Base-by-base conservation (phyloP, 2,797 vertebrate species). In the Taenioides sp. region DNA sequence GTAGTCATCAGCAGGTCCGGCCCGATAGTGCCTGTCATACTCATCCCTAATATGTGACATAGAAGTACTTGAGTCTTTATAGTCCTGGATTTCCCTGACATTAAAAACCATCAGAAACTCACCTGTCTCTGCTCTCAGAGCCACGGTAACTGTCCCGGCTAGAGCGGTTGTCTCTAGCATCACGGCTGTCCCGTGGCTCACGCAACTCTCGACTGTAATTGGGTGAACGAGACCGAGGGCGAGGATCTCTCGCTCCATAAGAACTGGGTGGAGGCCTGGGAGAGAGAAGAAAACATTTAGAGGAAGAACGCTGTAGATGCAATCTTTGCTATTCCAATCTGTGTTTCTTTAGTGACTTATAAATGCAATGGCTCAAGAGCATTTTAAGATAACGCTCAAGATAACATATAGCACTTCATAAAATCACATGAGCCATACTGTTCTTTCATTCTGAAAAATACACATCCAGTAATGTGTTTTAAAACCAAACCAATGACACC, bases 21-120 rank as follows among this genome's bases (percentile, higher is more conserved):
- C 86, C 20, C 95, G 94, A 65, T 92, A 89, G 76, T 94, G 96
- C 9, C 96, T 89, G 62, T 98, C 96, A 0, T 94, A 95, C 1
- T 97, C 96, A 0, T 96, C 96, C 84, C 95, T 94, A 66, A 90
- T 94, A 54, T n/a, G 72, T 37, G 61, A 1, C 22, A 65, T 66
- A 59, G 68, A 10, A 67, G 22, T 63, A 2, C 0, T 10, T 0
- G 3, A 0, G 40, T 59, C 7, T 16, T 1, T n/a, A 5, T 6
- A 10, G 14, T 16, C 7, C 22, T 27, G 31, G 23, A 47, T 2
- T 55, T 55, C 11, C 6, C n/a, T 2, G 7, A 3, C 65, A 49
- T 1, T 0, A 12, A 2, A 23, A 14, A 16, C 10, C 22, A 5
- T 1, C 2, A 43, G 37, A 52, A 58, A 4, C 12, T 87, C 76